These are phyloP conservation scores for Lasiommata megera DNA, from an alignment of 2,888 invertebrate species.

Conservation along the genomic window DNA sequence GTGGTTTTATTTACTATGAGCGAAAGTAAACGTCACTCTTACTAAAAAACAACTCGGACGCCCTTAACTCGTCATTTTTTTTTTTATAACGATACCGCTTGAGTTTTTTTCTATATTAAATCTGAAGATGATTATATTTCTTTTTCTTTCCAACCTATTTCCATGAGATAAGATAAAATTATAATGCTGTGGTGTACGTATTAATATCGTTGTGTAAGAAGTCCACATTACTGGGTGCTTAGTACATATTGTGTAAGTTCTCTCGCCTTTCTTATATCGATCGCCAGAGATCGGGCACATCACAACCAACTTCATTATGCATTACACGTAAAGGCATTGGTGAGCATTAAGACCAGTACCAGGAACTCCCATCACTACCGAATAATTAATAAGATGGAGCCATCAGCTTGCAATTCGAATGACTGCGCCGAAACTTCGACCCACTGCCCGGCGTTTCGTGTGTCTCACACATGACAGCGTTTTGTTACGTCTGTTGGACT, in stretches of 20 bases:
- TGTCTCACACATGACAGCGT: not conserved
- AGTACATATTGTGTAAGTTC: not conserved
- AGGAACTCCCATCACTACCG: not conserved
- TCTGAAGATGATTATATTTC: no score
- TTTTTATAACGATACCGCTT: no score
- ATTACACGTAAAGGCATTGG: not conserved
- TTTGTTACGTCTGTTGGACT: no score
- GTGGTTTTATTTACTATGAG: no score
- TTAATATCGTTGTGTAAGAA: not conserved
- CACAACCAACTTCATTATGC: not conserved
- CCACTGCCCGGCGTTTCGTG: not conserved
- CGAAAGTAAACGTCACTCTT: no score
- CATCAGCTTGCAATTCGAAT: not conserved
- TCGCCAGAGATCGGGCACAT: not conserved
- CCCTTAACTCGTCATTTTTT: no score
- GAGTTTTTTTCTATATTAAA: no score
- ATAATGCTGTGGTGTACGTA: no score
- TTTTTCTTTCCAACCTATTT: no score
- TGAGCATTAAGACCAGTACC: not conserved
- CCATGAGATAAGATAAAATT: no score
- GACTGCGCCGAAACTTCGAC: not conserved
- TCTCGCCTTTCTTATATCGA: not conserved
- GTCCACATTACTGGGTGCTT: not conserved
- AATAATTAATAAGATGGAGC: not conserved
- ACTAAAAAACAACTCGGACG: no score